phyloP scores from a whole-genome alignment of 2,113 vertebrate species.

The Peromyscus leucopus region DNA sequence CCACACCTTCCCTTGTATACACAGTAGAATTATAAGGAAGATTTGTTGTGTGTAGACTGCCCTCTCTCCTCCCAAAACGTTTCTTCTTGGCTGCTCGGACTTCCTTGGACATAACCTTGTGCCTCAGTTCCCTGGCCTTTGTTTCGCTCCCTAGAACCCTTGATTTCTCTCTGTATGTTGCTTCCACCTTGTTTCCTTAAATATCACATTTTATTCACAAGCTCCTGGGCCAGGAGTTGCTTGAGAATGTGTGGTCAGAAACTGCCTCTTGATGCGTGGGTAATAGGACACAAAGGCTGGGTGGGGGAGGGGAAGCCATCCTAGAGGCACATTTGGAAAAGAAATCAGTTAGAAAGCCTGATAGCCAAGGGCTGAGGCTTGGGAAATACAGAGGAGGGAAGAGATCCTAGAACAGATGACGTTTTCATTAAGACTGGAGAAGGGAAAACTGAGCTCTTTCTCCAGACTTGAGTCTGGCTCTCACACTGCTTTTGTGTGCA shows the following conservation, averaged over 20 bases:
- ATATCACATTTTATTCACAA: background rate
- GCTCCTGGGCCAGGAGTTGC: background rate
- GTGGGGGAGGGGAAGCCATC: background rate
- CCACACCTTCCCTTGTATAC: background rate
- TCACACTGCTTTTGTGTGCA: background rate
- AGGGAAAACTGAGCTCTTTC: background rate
- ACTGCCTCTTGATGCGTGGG: background rate
- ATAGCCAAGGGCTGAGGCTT: background rate
- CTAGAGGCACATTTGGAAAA: background rate
- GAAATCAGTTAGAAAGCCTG: background rate
- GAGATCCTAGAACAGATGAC: background rate
- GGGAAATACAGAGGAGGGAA: background rate
- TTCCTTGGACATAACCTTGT: background rate
- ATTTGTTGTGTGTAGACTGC: background rate
- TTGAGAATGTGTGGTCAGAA: background rate
- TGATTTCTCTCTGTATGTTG: background rate
- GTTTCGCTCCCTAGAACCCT: background rate
- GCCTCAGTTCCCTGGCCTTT: background rate
- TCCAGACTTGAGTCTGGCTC: background rate
- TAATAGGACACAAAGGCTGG: background rate
- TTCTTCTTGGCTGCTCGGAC: background rate
- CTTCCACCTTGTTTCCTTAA: background rate
- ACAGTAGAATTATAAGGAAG: background rate
- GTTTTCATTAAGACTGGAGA: background rate
- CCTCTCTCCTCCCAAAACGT: background rate